Percentiles rank a stretch among this genome's conserved stretches.
Evolutionary conservation across 2,113 vertebrate genomes (phyloP).

Genomic region (Melierax canorus): DNA sequence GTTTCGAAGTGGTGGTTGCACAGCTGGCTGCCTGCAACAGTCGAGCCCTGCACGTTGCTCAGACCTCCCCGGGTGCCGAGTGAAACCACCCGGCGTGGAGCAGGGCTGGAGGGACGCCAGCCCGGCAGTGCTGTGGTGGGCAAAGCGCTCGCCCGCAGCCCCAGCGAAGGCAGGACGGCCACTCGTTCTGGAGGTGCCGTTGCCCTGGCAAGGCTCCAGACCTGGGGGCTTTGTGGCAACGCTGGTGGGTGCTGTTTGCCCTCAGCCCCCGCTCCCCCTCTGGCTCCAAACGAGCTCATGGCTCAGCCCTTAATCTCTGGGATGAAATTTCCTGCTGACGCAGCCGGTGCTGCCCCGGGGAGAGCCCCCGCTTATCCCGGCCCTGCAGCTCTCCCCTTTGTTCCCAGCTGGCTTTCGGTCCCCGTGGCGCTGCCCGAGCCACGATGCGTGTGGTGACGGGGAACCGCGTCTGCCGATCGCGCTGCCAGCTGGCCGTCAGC

Average conservation of each 20-base stretch:
- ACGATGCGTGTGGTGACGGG: not conserved
- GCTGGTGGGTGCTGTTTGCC: not conserved
- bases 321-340: slow-evolving; percentile 51
- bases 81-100: accelerated
- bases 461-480: no score
- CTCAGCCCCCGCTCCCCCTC: not conserved
- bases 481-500: not conserved
- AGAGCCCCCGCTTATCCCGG: not conserved
- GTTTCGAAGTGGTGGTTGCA: not conserved
- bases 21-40: not conserved
- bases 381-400: slow-evolving; percentile 2
- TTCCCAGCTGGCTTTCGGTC: not conserved
- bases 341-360: not conserved
- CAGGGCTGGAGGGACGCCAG: not conserved
- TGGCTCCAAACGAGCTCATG: not conserved
- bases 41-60: not conserved
- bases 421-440: not conserved
- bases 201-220: not conserved
- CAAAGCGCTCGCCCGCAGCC: not conserved
- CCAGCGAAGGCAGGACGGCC: accelerated
- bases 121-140: accelerated
- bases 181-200: not conserved
- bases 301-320: slow-evolving; percentile 34
- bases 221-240: not conserved
- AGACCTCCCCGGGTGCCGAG: not conserved